A percentile compares a stretch with the other conserved stretches of the same genome.
Conservation (phyloP, 2,888 invertebrate species). For the Eristalis arbustorum region DNA sequence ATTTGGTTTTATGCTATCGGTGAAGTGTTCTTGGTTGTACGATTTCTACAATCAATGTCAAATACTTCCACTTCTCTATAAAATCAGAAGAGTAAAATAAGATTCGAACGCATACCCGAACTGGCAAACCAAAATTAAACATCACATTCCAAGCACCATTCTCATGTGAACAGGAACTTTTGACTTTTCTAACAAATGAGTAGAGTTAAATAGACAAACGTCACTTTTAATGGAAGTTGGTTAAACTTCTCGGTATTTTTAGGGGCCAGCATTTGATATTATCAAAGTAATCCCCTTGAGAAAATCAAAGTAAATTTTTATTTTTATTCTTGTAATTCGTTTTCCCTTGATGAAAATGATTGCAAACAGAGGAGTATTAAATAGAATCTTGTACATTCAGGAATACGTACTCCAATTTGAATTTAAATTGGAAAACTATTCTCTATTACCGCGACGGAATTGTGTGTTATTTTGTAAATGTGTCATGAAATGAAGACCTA, state of each 20-base stretch:
- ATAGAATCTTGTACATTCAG: slow-evolving; percentile 8
- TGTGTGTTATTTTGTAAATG: background rate
- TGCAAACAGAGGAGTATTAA: background rate
- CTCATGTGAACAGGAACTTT: background rate
- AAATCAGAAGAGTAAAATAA: too few species aligned
- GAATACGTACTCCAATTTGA: slow-evolving; percentile 13
- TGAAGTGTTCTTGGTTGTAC: too few species aligned
- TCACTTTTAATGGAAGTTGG: background rate
- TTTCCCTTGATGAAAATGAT: slow-evolving; percentile 2
- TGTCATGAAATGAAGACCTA: background rate
- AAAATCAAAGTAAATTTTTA: slow-evolving; percentile 17
- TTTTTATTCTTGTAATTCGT: slow-evolving; percentile 14
- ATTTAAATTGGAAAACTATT: slow-evolving; percentile 30
- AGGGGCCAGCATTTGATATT: background rate
- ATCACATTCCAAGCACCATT: background rate
- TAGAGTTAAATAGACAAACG: background rate
- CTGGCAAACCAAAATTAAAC: background rate
- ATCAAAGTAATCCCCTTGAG: background rate
- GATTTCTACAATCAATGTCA: too few species aligned
- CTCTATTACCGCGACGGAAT: background rate
- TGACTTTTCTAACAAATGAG: background rate
- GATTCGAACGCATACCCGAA: background rate
- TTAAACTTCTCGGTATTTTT: background rate
- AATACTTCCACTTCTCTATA: too few species aligned
- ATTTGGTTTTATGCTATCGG: too few species aligned